Percentiles rank a stretch among this genome's conserved stretches.
Conservation (phyloP, 2,113 vertebrate genomes). For the Oreotragus oreotragus region DNA sequence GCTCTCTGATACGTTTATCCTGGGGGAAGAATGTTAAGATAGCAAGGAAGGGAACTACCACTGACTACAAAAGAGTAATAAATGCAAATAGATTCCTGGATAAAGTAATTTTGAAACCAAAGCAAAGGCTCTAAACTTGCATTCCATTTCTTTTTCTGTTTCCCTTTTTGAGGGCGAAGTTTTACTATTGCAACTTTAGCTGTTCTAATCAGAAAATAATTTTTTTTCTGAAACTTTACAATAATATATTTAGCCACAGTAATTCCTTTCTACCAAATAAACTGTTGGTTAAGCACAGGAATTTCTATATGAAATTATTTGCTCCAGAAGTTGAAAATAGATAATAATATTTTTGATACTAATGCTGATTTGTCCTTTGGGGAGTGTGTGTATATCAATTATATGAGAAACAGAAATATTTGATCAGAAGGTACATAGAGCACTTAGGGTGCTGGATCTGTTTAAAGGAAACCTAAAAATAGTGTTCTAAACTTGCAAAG, state of each 20-base stretch:
- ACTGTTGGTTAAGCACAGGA: neutral
- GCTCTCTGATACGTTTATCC: neutral
- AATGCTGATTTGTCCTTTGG: neutral
- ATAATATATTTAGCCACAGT: neutral
- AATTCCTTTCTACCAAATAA: neutral
- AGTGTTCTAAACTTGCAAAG: neutral
- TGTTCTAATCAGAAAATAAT: neutral
- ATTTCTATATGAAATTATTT: neutral
- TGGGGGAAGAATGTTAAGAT: neutral
- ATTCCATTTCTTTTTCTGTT: neutral
- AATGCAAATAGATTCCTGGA: slow-evolving; percentile 11
- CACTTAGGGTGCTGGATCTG: neutral
- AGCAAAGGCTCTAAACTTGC: neutral
- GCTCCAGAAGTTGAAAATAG: neutral
- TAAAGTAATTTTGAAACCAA: neutral
- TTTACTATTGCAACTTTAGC: neutral
- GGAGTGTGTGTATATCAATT: neutral
- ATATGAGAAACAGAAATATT: slow-evolving; percentile 7
- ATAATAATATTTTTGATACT: neutral
- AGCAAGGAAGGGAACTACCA: neutral
- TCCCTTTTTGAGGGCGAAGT: neutral
- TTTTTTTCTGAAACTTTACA: neutral
- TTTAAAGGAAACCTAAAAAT: neutral
- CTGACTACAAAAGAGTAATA: neutral
- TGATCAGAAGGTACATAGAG: neutral